Percentiles rank a stretch among this genome's conserved stretches.
Conservation (phyloP, 1,140 invertebrate genomes). For the Drepana arcuata region DNA sequence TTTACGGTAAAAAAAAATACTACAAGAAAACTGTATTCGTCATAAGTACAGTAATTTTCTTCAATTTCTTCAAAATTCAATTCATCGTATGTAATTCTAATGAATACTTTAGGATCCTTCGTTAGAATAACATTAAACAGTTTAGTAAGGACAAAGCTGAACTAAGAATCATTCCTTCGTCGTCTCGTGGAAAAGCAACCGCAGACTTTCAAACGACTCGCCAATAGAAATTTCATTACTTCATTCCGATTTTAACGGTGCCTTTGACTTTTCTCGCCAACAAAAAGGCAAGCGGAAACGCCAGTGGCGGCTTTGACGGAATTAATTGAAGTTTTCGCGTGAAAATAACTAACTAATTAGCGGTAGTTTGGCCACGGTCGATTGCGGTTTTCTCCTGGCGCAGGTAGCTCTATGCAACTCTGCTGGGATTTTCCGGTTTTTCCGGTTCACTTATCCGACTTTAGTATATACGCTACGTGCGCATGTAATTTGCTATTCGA, state of each 20-base stretch:
- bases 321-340: constrained; percentile 39
- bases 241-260: constrained; percentile 23
- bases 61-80: no score
- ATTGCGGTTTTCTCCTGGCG: constrained; percentile 4
- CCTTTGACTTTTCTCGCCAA: constrained; percentile 26
- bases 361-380: constrained; percentile 16
- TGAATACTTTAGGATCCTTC: no score
- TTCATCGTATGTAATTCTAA: no score
- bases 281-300: constrained; percentile 17
- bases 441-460: constrained; percentile 2
- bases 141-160: no score
- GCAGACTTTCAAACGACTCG: constrained; percentile 14
- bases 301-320: constrained; percentile 27
- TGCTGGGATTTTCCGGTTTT: constrained; percentile 6
- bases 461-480: constrained; percentile 1
- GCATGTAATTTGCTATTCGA: no score
- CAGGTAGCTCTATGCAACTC: constrained; percentile 13
- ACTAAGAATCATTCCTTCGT: no score
- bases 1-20: no score
- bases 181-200: constrained; percentile 14
- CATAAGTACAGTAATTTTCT: no score
- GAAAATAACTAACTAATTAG: constrained; percentile 45
- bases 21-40: no score
- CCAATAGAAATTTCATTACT: constrained; percentile 28
- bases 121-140: no score